Evolutionary conservation across 2,888 invertebrate genomes (phyloP).

Genomic region (Teleogryllus oceanicus): DNA sequence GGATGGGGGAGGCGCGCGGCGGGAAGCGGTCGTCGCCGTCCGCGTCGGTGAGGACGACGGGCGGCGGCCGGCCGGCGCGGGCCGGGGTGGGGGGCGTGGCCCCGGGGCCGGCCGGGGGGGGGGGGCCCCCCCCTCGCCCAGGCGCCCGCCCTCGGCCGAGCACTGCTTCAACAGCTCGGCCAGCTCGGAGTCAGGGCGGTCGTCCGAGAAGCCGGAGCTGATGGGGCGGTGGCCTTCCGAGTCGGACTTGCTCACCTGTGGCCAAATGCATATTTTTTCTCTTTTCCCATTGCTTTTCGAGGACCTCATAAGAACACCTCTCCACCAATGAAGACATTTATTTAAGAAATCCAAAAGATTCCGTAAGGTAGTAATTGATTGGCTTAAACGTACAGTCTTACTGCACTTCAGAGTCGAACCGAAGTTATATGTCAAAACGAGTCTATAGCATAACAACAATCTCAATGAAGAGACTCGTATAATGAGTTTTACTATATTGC

Average conservation of each 20-base stretch:
- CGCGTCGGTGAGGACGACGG: conserved; percentile 53
- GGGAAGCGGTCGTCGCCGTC: conserved; percentile 49
- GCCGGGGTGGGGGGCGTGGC: conserved; percentile 51
- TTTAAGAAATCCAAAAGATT: no score
- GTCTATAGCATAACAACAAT: no score
- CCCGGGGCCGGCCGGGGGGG: conserved; percentile 42
- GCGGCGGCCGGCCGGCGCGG: conserved; percentile 44
- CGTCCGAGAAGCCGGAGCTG: conserved; percentile 47
- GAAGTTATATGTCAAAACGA: no score
- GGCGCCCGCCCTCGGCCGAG: conserved; percentile 44
- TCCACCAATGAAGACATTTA: no score
- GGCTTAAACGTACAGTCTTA: no score
- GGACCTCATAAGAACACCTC: no score
- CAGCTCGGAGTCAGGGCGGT: conserved; percentile 48
- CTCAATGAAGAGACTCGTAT: no score
- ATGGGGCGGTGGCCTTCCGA: conserved; percentile 45
- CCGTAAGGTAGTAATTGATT: no score
- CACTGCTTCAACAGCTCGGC: conserved; percentile 46
- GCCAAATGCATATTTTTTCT: no score
- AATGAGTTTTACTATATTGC: no score
- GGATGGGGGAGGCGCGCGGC: conserved; percentile 50
- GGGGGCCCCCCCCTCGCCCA: conserved; percentile 47
- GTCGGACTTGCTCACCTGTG: conserved; percentile 45
- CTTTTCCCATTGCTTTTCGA: no score
- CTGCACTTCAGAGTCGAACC: no score